A percentile compares a stretch with the other conserved stretches of the same genome.
These are phyloP conservation scores for Bucorvus abyssinicus DNA, from an alignment of 2,797 vertebrate genomes.

Conservation along the genomic window DNA sequence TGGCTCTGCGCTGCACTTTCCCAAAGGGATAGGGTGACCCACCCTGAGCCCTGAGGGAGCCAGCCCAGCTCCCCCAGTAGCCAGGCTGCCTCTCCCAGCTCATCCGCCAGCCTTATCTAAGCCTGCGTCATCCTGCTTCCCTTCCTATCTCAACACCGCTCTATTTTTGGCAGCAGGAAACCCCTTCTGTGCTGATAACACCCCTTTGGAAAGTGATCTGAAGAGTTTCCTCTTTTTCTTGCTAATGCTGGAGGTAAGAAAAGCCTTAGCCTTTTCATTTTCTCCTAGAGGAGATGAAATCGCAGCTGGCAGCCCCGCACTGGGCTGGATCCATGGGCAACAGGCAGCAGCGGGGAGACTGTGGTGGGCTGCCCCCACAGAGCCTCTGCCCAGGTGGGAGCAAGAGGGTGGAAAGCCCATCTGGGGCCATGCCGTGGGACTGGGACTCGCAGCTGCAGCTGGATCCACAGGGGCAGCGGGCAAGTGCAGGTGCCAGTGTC, in stretches of 20 bases:
- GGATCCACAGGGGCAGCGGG: neutral
- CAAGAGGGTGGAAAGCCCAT: fast-evolving
- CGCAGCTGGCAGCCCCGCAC: fast-evolving
- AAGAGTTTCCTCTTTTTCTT: neutral
- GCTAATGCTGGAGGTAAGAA: neutral
- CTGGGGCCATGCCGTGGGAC: neutral
- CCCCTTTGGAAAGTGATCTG: neutral
- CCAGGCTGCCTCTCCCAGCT: neutral
- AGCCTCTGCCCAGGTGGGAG: neutral
- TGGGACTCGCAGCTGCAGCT: fast-evolving
- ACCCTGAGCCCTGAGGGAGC: fast-evolving
- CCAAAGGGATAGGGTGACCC: neutral
- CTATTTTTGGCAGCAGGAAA: conserved; percentile 54
- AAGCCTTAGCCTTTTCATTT: neutral
- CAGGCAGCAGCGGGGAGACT: fast-evolving
- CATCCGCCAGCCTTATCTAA: neutral
- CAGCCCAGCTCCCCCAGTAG: neutral
- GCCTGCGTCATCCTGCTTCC: neutral
- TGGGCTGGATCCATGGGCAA: fast-evolving
- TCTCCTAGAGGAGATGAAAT: neutral
- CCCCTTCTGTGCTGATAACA: conserved; percentile 38
- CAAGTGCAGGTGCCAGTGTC: neutral
- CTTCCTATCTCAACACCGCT: neutral
- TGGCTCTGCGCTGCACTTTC: neutral
- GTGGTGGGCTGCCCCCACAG: fast-evolving